These are phyloP conservation scores for Epizoanthus rinbou DNA, from an alignment of 92 coral and sea anemone genomes.

Conservation along the genomic window DNA sequence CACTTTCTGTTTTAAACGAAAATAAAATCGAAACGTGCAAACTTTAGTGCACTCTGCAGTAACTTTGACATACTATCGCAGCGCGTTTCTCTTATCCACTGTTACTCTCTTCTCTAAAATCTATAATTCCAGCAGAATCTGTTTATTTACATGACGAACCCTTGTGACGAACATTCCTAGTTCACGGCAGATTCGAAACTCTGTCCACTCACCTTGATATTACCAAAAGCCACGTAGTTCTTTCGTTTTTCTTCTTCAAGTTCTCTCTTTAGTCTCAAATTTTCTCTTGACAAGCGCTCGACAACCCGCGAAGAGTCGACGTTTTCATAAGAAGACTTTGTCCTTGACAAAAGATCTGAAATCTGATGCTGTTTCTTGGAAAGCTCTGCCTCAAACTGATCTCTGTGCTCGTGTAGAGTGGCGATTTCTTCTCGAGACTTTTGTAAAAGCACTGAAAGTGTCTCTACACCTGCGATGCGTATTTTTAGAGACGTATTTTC, in stretches of 20 bases:
- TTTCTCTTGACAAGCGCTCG: not conserved
- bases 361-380: not conserved
- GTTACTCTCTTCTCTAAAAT: too few species aligned
- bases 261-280: not conserved
- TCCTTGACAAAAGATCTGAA: not conserved
- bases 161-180: too few species aligned
- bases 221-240: not conserved
- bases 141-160: too few species aligned
- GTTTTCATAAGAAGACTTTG: not conserved
- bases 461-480: constrained; percentile 5
- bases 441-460: not conserved
- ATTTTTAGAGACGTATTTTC: not conserved
- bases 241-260: not conserved
- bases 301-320: not conserved
- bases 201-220: not conserved
- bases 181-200: not conserved
- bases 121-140: too few species aligned
- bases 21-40: too few species aligned
- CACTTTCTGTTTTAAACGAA: too few species aligned
- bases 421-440: not conserved
- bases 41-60: too few species aligned
- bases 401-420: not conserved
- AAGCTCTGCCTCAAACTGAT: constrained; percentile 4
- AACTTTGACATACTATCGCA: too few species aligned
- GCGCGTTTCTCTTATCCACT: too few species aligned